Evolutionary conservation across 2,113 vertebrate genomes (phyloP), one percentile per base, ranked within the genome.

Genomic region (Melanotaenia duboulayi): DNA sequence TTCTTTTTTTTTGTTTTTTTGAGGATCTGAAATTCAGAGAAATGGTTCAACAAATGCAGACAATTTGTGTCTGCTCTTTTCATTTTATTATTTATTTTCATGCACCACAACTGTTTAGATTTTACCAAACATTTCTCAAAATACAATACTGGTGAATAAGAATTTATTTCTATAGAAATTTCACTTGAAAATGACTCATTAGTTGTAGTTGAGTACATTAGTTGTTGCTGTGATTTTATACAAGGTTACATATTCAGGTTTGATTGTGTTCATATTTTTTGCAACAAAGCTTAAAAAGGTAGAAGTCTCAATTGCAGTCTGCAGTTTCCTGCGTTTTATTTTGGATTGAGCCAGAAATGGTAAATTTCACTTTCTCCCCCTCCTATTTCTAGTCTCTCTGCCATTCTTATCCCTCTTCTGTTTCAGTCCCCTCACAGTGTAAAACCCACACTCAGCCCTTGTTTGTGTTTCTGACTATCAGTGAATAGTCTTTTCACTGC

Each of bases 391-490:
- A 67, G 60, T 50, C 37, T 49, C 40, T 70, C 57, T 8, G 63
- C 35, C 67, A 7, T 37, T 20, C 23, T 35, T 35, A 35, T 7
- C 32, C 32, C 61, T 69, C 48, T 74, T 57, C 40, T 61, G 56
- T 55, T 54, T 72, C 71, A 20, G 22, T 69, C 65, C 55, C 35
- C 62, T 16, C 35, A 68, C 77, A 65, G 55, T 65, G 25, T 71
- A 76, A 86, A 86, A 83, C 42, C 68, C 67, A 60, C 32, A 52
- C 62, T 73, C 80, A 74, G 71, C 67, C 72, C 74, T 69, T 90
- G 79, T 89, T 85, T 91, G 71, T 74, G 83, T 91, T 87, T 85
- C 73, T 66, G 77, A 86, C 78, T 64, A 85, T 72, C 57, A 77
- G 67, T 78, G 60, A 85, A 81, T 14, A 59, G 65, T 84, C 78